Base-by-base conservation (phyloP, 2,797 vertebrate species). In the Threskiornis aethiopicus region DNA sequence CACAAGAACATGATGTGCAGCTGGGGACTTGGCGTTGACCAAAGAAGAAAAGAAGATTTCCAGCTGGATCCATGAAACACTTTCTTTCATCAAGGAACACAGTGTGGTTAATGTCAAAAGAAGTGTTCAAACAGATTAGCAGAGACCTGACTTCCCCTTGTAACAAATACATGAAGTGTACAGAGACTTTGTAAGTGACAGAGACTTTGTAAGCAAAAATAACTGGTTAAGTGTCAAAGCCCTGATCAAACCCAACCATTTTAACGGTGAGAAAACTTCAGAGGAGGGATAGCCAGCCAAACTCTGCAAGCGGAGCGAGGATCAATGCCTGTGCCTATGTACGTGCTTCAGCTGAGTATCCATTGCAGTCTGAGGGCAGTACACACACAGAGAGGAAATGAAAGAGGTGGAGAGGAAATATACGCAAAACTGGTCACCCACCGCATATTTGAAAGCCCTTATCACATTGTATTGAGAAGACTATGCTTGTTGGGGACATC, bases 91-190 rank as follows among this genome's bases (percentile, higher is more conserved):
- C 66, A 72, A 54, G 90, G 7, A 82, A 35, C 31, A 21, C 26
- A 57, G 44, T 18, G 19, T 91, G 77, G 83, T 90, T 97, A 89
- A 89, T 65, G 62, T 97, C 73, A 97, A 97, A 88, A 84, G 91
- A 93, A 93, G 24, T 42, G 37, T 80, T 95, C 76, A 88, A 78
- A 72, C 0, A 25, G 28, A 88, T 91, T 92, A 96, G 31, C 37
- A 93, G 87, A 83, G 39, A 75, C 31, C 22, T 83, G 26, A 5
- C 16, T 81, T 80, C 22, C 20, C 39, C n/a, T 77, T 75, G 49
- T 47, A 94, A 89, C 16, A 93, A 61, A 89, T 4, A 47, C 2
- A 16, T 41, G 46, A 78, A 84, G 78, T 77, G 10, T 39, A 39
- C 29, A 24, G 64, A 49, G 21, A 37, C 37, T 37, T 37, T 37